These are phyloP conservation scores for Pithecia hirsuta DNA, from an alignment of 2,797 vertebrate species.

Conservation along the genomic window DNA sequence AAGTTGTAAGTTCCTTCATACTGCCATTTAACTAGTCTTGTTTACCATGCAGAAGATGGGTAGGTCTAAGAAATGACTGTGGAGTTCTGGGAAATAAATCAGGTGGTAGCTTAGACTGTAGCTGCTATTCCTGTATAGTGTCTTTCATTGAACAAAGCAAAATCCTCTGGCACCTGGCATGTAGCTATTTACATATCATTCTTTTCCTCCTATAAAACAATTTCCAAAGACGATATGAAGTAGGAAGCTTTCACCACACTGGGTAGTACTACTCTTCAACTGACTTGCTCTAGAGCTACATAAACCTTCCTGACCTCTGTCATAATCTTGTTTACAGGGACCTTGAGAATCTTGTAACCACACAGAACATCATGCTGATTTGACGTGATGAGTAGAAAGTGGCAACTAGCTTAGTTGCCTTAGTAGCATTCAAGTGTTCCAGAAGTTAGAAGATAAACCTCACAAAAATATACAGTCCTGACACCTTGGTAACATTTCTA, in stretches of 20 bases:
- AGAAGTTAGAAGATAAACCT: neutral
- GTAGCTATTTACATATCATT: neutral
- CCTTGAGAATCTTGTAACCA: neutral
- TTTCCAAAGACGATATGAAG: neutral
- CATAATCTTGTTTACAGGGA: neutral
- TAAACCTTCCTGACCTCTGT: neutral
- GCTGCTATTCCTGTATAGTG: neutral
- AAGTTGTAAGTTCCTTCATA: neutral
- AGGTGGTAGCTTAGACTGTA: neutral
- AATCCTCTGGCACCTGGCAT: neutral
- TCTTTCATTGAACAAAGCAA: neutral
- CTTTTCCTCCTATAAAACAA: neutral
- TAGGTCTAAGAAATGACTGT: neutral
- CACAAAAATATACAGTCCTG: neutral
- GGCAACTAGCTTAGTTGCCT: neutral
- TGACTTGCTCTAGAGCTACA: neutral
- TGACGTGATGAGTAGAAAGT: neutral
- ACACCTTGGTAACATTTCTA: neutral
- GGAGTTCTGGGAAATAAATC: constrained; percentile 14
- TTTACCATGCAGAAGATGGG: neutral
- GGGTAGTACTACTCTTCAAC: neutral
- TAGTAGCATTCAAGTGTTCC: neutral
- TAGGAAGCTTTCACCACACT: neutral
- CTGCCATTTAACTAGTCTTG: neutral
- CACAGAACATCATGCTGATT: neutral